phyloP scores from a whole-genome alignment of 2,888 invertebrate species.

The Acholoe squamosa region DNA sequence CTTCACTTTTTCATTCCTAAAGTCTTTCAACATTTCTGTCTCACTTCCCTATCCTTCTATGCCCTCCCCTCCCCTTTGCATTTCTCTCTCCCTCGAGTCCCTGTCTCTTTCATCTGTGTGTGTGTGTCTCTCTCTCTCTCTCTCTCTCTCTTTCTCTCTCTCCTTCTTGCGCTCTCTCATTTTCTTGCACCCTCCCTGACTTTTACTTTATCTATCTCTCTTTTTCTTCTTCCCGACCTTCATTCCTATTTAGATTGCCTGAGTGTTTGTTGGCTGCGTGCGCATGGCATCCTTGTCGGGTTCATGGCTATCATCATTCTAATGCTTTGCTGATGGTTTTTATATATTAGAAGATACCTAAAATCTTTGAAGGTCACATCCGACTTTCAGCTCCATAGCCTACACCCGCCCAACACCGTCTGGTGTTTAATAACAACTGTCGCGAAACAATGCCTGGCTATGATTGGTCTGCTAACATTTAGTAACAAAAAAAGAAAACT shows the following conservation, averaged over 20 bases:
- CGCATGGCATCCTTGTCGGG: no score
- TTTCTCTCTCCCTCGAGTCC: conserved; percentile 4
- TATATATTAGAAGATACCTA: not conserved
- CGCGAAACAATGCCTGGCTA: conserved; percentile 40
- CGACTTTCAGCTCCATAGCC: not conserved
- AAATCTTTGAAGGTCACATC: not conserved
- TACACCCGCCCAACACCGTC: not conserved
- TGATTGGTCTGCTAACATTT: conserved; percentile 39
- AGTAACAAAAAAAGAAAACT: not conserved
- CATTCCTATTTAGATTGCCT: not conserved
- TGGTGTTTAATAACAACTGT: conserved; percentile 32
- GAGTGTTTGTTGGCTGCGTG: no score
- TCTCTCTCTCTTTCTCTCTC: not conserved
- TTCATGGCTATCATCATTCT: no score
- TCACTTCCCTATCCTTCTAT: not conserved
- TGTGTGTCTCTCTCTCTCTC: not conserved
- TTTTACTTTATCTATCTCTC: not conserved
- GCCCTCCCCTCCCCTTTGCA: not conserved
- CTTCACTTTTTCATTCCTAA: not conserved
- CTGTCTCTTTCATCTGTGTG: no score
- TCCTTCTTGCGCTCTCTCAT: not conserved
- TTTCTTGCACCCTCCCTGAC: not conserved
- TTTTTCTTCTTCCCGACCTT: not conserved
- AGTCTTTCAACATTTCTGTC: not conserved
- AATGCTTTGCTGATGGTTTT: no score